phyloP scores from a whole-genome alignment of 1,140 invertebrate species.

The Pollicipes pollicipes region DNA sequence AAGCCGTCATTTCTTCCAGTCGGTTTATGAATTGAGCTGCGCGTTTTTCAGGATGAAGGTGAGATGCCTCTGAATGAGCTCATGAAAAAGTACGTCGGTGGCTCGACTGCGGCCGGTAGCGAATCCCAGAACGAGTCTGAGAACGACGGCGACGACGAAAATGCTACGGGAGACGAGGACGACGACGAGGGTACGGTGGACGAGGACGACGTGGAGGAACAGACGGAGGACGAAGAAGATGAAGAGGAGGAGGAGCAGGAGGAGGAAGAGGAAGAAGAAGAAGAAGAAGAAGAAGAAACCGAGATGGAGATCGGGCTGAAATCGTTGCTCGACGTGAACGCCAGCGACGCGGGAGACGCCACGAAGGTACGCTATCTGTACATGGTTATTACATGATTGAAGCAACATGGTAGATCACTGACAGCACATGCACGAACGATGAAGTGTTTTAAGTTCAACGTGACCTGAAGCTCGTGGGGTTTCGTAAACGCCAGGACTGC shows the following conservation, averaged over 20 bases:
- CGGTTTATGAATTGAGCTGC: too few relatives aligned
- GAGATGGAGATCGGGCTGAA: slow-evolving; percentile 21
- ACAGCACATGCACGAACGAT: too few relatives aligned
- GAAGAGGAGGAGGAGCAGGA: slow-evolving; percentile 19
- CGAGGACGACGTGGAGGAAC: slow-evolving; percentile 25
- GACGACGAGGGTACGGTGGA: slow-evolving; percentile 24
- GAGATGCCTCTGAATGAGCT: slow-evolving; percentile 64
- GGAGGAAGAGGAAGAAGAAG: slow-evolving; percentile 20
- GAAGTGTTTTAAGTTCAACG: too few relatives aligned
- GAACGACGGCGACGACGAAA: slow-evolving; percentile 19
- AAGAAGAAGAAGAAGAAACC: slow-evolving; percentile 23
- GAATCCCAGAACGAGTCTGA: neutral
- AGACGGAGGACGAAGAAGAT: slow-evolving; percentile 18
- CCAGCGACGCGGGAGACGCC: slow-evolving; percentile 19
- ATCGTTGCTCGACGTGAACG: slow-evolving; percentile 19
- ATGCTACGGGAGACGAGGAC: slow-evolving; percentile 22
- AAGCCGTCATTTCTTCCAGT: slow-evolving; percentile 15
- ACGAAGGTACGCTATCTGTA: neutral
- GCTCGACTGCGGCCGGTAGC: slow-evolving; percentile 18
- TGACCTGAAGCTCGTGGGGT: too few relatives aligned
- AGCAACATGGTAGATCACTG: too few relatives aligned
- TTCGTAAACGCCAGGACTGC: too few relatives aligned
- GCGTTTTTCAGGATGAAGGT: slow-evolving; percentile 47
- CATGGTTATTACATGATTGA: too few relatives aligned
- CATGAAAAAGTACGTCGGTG: slow-evolving; percentile 44